A percentile compares a stretch with the other conserved stretches of the same genome.
phyloP scores from a whole-genome alignment of 2,797 vertebrate genomes.

The Enteromius mattozi region DNA sequence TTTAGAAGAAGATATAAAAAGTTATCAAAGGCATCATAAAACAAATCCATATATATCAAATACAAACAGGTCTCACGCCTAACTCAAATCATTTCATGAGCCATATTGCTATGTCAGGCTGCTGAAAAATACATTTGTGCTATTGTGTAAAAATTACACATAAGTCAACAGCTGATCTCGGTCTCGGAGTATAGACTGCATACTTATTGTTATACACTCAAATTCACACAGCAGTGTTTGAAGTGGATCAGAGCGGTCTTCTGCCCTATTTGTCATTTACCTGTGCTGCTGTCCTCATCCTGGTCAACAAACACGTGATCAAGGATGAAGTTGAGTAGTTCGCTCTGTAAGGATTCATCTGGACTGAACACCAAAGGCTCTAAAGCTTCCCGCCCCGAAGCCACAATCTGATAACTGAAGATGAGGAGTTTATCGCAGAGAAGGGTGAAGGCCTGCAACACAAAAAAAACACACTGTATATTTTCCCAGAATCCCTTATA shows the following conservation, averaged over 20 bases:
- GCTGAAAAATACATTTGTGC: background rate
- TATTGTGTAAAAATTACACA: background rate
- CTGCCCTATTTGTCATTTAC: slow-evolving; percentile 64
- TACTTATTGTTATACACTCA: background rate
- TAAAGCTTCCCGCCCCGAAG: slow-evolving; percentile 89
- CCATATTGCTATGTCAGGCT: background rate
- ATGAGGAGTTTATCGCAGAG: slow-evolving; percentile 93
- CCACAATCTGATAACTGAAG: slow-evolving; percentile 96
- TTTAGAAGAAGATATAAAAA: background rate
- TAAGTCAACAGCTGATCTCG: background rate
- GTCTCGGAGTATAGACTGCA: background rate
- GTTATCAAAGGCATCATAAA: background rate
- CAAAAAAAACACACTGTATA: background rate
- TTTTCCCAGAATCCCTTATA: background rate
- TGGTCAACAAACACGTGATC: slow-evolving; percentile 97
- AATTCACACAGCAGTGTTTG: background rate
- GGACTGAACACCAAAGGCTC: slow-evolving; percentile 91
- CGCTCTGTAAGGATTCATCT: slow-evolving; percentile 91
- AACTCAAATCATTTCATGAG: background rate
- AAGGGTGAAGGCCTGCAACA: slow-evolving; percentile 89
- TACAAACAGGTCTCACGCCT: background rate
- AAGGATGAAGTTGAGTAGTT: slow-evolving; percentile 92
- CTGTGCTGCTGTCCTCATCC: slow-evolving; percentile 91
- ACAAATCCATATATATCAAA: background rate
- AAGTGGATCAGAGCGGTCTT: background rate